Conservation (phyloP, 2,797 vertebrate genomes). For the Megaceryle alcyon region DNA sequence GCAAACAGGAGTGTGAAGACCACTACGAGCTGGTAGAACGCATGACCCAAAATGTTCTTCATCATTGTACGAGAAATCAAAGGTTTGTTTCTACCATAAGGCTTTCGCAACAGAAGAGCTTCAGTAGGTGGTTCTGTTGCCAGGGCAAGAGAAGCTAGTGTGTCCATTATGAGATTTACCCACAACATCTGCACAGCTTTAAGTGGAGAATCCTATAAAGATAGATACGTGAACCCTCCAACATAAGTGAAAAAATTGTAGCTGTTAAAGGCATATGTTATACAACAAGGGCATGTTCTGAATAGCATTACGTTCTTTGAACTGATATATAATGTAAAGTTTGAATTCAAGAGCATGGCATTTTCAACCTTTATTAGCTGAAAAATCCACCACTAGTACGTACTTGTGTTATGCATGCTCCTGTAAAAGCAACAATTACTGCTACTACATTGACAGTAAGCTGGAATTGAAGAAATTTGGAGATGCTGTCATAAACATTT, state of each 20-base stretch:
- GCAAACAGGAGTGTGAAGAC: conserved; percentile 96
- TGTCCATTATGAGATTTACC: conserved; percentile 99
- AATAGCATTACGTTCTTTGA: neutral
- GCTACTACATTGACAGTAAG: conserved; percentile 98
- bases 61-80: conserved; percentile 99
- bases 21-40: conserved; percentile 92
- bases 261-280: conserved; percentile 22
- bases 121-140: conserved; percentile 98
- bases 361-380: neutral
- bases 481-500: conserved; percentile 99
- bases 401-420: conserved; percentile 99
- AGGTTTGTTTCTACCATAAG: conserved; percentile 98
- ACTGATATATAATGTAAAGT: neutral
- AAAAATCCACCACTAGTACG: conserved; percentile 30
- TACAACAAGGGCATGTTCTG: neutral
- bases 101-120: conserved; percentile 93
- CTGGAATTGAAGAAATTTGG: conserved; percentile 99
- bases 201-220: conserved; percentile 93
- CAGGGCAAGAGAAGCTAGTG: conserved; percentile 95
- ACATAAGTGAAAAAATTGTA: conserved; percentile 13
- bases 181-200: conserved; percentile 99
- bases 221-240: conserved; percentile 54
- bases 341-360: neutral
- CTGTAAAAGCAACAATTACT: conserved; percentile 98
- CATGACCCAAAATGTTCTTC: conserved; percentile 99